Percentiles rank a stretch among this genome's conserved stretches.
Conservation (phyloP, 2,113 vertebrate species). For the Polypterus senegalus region DNA sequence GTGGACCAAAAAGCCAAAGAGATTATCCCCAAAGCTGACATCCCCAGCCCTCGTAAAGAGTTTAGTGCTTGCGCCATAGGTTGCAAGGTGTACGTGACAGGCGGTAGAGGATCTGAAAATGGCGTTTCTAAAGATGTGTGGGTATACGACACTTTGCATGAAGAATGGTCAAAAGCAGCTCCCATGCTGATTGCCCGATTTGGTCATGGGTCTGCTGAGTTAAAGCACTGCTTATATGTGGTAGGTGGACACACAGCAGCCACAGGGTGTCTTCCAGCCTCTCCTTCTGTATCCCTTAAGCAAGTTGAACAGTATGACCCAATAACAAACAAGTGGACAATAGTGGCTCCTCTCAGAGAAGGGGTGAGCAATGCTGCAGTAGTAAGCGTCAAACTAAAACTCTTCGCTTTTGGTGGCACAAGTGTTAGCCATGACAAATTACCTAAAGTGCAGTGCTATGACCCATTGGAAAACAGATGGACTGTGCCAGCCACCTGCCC, state of each 20-base stretch:
- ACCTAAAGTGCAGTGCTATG: slow-evolving; percentile 67
- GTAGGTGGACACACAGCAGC: slow-evolving; percentile 64
- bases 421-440: slow-evolving; percentile 66
- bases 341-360: slow-evolving; percentile 63
- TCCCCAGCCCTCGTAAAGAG: slow-evolving; percentile 64
- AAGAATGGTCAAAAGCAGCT: slow-evolving; percentile 66
- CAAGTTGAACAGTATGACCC: slow-evolving; percentile 68
- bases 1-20: slow-evolving; percentile 70
- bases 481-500: slow-evolving; percentile 63
- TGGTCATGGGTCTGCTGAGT: slow-evolving; percentile 61
- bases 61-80: slow-evolving; percentile 68
- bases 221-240: slow-evolving; percentile 64
- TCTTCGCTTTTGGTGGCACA: slow-evolving; percentile 69
- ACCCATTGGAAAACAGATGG: slow-evolving; percentile 67
- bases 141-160: slow-evolving; percentile 66
- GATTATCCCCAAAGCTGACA: slow-evolving; percentile 67
- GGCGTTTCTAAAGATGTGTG: slow-evolving; percentile 67
- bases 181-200: slow-evolving; percentile 67
- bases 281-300: slow-evolving; percentile 63
- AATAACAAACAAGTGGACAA: slow-evolving; percentile 63
- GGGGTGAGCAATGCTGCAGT: slow-evolving; percentile 66
- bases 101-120: slow-evolving; percentile 60
- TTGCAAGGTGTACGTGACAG: slow-evolving; percentile 67
- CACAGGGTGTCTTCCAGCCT: slow-evolving; percentile 62
- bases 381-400: slow-evolving; percentile 62